A percentile compares a stretch with the other conserved stretches of the same genome.
phyloP scores from a whole-genome alignment of 64 coral and sea anemone species.

The Cladopsammia gracilis region DNA sequence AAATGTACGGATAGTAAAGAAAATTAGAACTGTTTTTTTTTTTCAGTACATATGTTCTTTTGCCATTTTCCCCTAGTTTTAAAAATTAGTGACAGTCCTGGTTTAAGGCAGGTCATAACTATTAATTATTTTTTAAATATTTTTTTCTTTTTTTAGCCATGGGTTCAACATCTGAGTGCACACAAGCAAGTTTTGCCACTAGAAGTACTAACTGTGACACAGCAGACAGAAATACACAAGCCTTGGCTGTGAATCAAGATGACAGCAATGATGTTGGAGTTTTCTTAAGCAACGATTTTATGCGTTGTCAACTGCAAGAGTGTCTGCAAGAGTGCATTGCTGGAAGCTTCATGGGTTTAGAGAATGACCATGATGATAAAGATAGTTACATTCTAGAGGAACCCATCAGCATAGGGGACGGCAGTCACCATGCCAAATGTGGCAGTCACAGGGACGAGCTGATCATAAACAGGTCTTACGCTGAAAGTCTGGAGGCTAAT shows the following conservation, averaged over 20 bases:
- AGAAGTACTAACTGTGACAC: too few relatives aligned
- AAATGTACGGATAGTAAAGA: too few relatives aligned
- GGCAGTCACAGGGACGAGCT: neutral
- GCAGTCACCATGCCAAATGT: neutral
- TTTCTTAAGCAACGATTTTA: neutral
- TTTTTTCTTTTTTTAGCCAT: too few relatives aligned
- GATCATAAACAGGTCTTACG: neutral
- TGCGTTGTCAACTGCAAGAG: constrained; percentile 3
- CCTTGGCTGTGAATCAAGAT: neutral
- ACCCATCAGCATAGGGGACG: neutral
- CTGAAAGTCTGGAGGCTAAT: neutral
- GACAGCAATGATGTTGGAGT: neutral
- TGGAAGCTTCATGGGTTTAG: neutral
- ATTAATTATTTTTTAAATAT: too few relatives aligned
- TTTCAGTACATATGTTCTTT: too few relatives aligned
- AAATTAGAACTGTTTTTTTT: too few relatives aligned
- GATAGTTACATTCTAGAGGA: neutral
- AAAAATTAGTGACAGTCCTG: too few relatives aligned
- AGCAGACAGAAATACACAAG: neutral
- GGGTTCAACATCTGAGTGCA: too few relatives aligned
- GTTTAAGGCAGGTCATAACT: too few relatives aligned
- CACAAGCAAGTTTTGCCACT: too few relatives aligned
- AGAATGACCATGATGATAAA: neutral
- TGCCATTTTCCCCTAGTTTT: too few relatives aligned
- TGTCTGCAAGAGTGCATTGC: neutral